Base-by-base conservation (phyloP, 2,888 invertebrate genomes). In the Andrena flavipes region DNA sequence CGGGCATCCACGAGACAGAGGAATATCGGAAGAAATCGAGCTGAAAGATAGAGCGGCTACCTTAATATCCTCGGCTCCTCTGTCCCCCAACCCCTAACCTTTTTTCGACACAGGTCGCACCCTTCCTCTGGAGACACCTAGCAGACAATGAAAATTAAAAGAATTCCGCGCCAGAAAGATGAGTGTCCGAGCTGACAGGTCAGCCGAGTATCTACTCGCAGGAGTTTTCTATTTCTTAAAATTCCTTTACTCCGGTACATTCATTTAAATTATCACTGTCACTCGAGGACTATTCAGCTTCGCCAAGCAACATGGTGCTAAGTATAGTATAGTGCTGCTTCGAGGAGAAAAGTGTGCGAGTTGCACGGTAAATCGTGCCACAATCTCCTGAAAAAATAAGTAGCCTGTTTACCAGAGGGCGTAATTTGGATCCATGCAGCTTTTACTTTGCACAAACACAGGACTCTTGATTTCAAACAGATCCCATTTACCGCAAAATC, bases 11-110 rank as follows among this genome's bases (percentile, higher is more conserved):
- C 83, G 87, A 88, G 87, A 88, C 88, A 88, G 88, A 87, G 83
- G 90, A 90, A 91, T 91, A 91, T 90, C 88, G 88, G 87, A 88
- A 87, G 91, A 91, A 91, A 90, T 91, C 91, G 90, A 91, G 90
- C 88, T 90, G 91, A 91, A 91, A 91, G 91, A 91, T 91, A 91
- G 89, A 90, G 85, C 87, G 87, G 89, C 90, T 89, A 89, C 87
- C 42, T 88, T 91, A 90, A 90, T 90, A 91, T 90, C 89, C 86
- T 84, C 76, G 62, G 83, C 60, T 54, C 33, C 68, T 26, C 62
- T 23, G 42, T 29, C 63, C 13, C 68, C 68, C 72, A 30, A 8
- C 56, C 26, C 23, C 56, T 4, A 6, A 65, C 75, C 68, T 69
- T 77, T 62, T 83, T 76, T 68, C 62, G 48, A 48, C 49, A 48